Conservation (phyloP, 2,888 invertebrate genomes). For the Hyposoter dolosus region DNA sequence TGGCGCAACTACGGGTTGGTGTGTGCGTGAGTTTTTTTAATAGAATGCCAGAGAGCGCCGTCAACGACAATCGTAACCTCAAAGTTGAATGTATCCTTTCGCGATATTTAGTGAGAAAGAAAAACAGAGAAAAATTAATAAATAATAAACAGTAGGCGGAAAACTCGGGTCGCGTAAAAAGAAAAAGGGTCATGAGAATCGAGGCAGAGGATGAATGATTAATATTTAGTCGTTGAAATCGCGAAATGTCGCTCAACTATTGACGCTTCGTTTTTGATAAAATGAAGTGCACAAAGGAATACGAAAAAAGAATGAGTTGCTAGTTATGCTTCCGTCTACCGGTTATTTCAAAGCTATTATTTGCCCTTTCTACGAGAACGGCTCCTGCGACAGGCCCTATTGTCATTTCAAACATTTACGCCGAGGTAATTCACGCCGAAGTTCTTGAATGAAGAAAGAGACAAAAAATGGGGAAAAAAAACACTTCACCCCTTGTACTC, state of each 20-base stretch:
- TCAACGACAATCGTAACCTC: conserved; percentile 60
- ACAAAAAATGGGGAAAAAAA: not conserved
- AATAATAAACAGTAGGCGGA: not conserved
- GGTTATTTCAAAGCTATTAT: conserved; percentile 94
- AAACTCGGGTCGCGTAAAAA: not conserved
- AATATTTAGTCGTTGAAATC: not conserved
- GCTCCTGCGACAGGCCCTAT: conserved; percentile 94
- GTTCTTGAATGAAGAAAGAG: not conserved
- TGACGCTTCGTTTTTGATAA: conserved; percentile 55
- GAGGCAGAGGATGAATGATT: not conserved
- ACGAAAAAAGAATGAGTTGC: conserved; percentile 73
- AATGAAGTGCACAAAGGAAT: conserved; percentile 61
- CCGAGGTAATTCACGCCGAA: conserved; percentile 86
- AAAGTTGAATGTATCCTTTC: conserved; percentile 36
- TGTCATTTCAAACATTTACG: conserved; percentile 96
- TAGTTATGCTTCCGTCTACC: conserved; percentile 94
- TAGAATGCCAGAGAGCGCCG: conserved; percentile 28
- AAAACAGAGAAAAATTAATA: not conserved
- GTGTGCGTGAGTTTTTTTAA: conserved; percentile 5
- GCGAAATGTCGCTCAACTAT: conserved; percentile 21
- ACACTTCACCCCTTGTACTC: not conserved
- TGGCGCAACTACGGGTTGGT: not conserved
- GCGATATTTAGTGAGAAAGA: conserved; percentile 5
- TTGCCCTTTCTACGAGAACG: conserved; percentile 94
- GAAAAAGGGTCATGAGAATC: conserved; percentile 16